Percentiles rank a stretch among this genome's conserved stretches.
phyloP scores from a whole-genome alignment of 2,888 invertebrate genomes.

The Stegana nigrithorax region DNA sequence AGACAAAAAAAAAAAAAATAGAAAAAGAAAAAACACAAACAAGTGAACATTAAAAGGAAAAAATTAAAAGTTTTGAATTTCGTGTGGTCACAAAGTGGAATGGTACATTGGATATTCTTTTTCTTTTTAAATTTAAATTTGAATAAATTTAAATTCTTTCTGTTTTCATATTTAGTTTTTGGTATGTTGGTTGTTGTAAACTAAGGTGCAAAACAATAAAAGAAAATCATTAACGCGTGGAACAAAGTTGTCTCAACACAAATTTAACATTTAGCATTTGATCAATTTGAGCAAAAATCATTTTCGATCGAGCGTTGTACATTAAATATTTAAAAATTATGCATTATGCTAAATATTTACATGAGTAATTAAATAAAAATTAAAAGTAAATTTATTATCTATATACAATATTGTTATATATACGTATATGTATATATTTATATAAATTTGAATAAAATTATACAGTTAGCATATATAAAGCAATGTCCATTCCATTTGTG shows the following conservation, averaged over 20 bases:
- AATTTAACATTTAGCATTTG: constrained; percentile 68
- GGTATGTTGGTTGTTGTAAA: too few relatives aligned
- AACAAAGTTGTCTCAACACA: too few relatives aligned
- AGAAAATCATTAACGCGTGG: constrained; percentile 19
- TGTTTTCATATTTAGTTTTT: too few relatives aligned
- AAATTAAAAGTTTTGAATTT: background rate
- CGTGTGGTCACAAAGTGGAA: constrained; percentile 6
- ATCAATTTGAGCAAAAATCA: constrained; percentile 56
- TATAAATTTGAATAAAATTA: background rate
- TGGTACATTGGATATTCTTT: constrained; percentile 19
- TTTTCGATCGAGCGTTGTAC: constrained; percentile 35
- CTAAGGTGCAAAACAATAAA: constrained; percentile 17
- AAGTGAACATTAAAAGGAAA: background rate
- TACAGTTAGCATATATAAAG: constrained; percentile 32
- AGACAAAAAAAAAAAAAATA: constrained; percentile 23
- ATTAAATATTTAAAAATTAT: constrained; percentile 14
- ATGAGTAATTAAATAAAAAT: background rate
- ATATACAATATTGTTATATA: constrained; percentile 11
- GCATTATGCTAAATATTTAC: constrained; percentile 7
- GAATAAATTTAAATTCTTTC: background rate
- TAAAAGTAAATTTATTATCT: background rate
- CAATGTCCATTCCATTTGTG: constrained; percentile 61
- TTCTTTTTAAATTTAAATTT: constrained; percentile 25
- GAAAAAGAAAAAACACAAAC: constrained; percentile 19
- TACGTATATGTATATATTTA: constrained; percentile 38